These are phyloP conservation scores for Pyrgus malvae DNA, from an alignment of 2,888 invertebrate genomes.

Conservation along the genomic window DNA sequence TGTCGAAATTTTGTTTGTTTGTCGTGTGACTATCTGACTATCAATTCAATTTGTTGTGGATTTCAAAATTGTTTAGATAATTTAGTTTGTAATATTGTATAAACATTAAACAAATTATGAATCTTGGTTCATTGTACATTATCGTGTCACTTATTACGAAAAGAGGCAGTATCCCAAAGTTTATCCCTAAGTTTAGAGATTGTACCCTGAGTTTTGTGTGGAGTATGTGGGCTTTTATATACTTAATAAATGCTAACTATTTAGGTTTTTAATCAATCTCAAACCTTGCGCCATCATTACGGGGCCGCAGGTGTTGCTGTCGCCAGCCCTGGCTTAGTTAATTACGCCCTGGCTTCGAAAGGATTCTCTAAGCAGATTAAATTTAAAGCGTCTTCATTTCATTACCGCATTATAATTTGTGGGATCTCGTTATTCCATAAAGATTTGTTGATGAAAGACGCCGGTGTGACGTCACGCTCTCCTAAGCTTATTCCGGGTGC, in stretches of 20 bases:
- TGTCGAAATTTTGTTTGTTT: no score
- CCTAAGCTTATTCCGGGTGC: constrained; percentile 15
- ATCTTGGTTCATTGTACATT: no score
- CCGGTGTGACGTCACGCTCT: constrained; percentile 20
- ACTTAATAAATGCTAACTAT: constrained; percentile 25
- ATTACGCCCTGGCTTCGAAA: constrained; percentile 25
- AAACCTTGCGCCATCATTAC: constrained; percentile 14
- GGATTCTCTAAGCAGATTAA: constrained; percentile 38
- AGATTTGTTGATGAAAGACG: constrained; percentile 25
- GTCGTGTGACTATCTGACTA: no score
- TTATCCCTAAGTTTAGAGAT: no score
- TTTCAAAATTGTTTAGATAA: no score
- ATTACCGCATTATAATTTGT: constrained; percentile 38
- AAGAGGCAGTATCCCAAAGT: no score
- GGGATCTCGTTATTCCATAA: constrained; percentile 29
- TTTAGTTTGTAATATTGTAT: no score
- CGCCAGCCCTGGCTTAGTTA: constrained; percentile 21
- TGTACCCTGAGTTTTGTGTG: no score
- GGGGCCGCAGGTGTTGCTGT: constrained; percentile 5
- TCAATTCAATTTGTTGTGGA: no score
- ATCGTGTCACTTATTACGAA: no score
- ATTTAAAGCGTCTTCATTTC: constrained; percentile 39
- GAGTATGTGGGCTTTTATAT: no score
- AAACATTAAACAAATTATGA: no score
- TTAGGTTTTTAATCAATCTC: constrained; percentile 26